Evolutionary conservation across 2,113 vertebrate species (phyloP).

Genomic region (Lipotes vexillifer): DNA sequence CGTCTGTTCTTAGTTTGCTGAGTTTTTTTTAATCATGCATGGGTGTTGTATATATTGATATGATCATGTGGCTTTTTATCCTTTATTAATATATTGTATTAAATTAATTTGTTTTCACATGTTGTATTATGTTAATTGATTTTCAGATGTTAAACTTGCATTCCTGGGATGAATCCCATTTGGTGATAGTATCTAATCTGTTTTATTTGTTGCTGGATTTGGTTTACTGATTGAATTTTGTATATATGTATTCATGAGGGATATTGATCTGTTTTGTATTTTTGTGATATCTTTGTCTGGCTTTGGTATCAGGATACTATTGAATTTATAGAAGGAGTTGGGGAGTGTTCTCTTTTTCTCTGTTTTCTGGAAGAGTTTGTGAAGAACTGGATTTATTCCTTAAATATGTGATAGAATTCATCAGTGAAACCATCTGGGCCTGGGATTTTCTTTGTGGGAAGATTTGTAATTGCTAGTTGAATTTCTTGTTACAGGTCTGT

Average conservation of each 20-base stretch:
- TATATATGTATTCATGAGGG: background rate
- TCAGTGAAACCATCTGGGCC: background rate
- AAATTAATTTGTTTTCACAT: background rate
- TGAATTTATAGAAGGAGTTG: background rate
- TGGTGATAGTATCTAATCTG: background rate
- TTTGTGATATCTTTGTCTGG: background rate
- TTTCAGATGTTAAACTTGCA: background rate
- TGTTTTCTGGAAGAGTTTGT: background rate
- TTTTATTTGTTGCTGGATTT: background rate
- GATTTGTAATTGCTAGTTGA: slow-evolving; percentile 2
- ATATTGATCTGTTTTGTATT: background rate
- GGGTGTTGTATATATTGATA: background rate
- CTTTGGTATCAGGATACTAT: background rate
- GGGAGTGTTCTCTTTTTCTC: background rate
- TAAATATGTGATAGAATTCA: background rate
- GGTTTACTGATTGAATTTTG: background rate
- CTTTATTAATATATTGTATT: background rate
- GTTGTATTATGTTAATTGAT: background rate
- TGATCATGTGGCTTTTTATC: background rate
- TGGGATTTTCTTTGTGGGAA: slow-evolving; percentile 12
- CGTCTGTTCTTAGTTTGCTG: background rate
- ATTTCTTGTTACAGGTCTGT: background rate
- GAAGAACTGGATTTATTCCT: background rate
- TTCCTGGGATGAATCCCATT: background rate
- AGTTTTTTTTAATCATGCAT: background rate